Base-by-base conservation (phyloP, 2,113 vertebrate species). In the Piliocolobus tephrosceles region DNA sequence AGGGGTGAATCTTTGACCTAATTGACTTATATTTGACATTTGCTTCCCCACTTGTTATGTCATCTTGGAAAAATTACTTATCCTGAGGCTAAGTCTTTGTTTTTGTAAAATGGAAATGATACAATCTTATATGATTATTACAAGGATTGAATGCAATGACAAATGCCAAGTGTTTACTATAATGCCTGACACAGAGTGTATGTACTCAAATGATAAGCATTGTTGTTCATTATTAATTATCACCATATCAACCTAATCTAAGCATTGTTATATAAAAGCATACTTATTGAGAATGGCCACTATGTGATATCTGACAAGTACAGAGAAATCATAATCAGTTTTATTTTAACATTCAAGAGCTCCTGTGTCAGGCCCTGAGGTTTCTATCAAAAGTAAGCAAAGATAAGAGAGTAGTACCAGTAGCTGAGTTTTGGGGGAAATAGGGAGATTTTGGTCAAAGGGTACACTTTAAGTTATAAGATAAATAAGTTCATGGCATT, bases 321-420 rank as follows among this genome's bases (percentile, higher is more conserved):
- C 9, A 70, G 38, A 45, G 25, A 94, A 97, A 43, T 84, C 55
- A 89, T 68, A n/a, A 78, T 72, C 17, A 38, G 6, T 73, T 82
- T 78, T 76, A 58, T 95, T 95, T 96, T 47, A 88, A 22, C 5
- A 79, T 96, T 57, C 5, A 58, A 16, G 23, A 87, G 23, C 23
- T 40, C 47, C n/a, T n/a, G 0, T 83, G 25, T 40, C 91, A 64
- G 58, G 27, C 30, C 50, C 58, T 89, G 23, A 50, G 25, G 10
- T 89, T 94, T 95, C 61, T 92, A 32, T 85, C 64, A 94, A 80
- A 89, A 66, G 30, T 82, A 84, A 27, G 61, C 13, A 94, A 81
- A 52, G 95, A 58, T 22, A 57, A 92, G 38, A 80, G 47, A 52
- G 45, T 52, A 32, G 17, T 52, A 84, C 43, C 52, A 68, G 13